A percentile compares a stretch with the other conserved stretches of the same genome.
phyloP scores from a whole-genome alignment of 2,797 vertebrate species.

The Linurgus olivaceus region DNA sequence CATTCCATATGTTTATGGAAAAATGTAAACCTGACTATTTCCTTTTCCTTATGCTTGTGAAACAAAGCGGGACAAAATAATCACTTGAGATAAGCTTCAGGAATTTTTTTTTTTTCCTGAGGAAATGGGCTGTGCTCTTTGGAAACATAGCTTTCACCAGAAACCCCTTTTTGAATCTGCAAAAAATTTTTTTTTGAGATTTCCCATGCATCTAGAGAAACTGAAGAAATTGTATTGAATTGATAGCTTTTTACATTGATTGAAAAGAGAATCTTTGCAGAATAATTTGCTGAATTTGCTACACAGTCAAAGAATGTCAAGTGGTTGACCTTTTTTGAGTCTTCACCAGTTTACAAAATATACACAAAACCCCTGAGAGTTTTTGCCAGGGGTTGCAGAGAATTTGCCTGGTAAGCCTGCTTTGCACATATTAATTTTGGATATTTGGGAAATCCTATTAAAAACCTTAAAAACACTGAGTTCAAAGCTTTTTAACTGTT shows the following conservation, averaged over 20 bases:
- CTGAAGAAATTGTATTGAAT: not conserved
- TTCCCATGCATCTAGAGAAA: not conserved
- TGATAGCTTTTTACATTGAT: not conserved
- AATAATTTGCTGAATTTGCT: not conserved
- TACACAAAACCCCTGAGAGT: not conserved
- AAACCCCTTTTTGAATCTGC: not conserved
- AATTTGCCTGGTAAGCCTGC: not conserved
- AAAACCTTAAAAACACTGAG: not conserved
- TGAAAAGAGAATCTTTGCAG: not conserved
- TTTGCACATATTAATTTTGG: not conserved
- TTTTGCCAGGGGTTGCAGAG: not conserved
- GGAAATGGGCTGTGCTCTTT: not conserved
- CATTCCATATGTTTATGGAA: not conserved
- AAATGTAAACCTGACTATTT: not conserved
- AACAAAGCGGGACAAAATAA: not conserved
- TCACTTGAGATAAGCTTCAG: not conserved
- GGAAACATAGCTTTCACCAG: not conserved
- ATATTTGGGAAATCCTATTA: not conserved
- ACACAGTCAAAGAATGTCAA: not conserved
- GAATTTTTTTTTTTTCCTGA: not conserved
- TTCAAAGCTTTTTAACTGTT: slow-evolving; percentile 22
- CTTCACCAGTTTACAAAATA: not conserved
- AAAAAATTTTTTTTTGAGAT: not conserved
- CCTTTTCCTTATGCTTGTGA: not conserved
- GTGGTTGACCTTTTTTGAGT: not conserved